A percentile compares a stretch with the other conserved stretches of the same genome.
Evolutionary conservation across 2,888 invertebrate species (phyloP).

Genomic region (Taphrorychus bicolor): DNA sequence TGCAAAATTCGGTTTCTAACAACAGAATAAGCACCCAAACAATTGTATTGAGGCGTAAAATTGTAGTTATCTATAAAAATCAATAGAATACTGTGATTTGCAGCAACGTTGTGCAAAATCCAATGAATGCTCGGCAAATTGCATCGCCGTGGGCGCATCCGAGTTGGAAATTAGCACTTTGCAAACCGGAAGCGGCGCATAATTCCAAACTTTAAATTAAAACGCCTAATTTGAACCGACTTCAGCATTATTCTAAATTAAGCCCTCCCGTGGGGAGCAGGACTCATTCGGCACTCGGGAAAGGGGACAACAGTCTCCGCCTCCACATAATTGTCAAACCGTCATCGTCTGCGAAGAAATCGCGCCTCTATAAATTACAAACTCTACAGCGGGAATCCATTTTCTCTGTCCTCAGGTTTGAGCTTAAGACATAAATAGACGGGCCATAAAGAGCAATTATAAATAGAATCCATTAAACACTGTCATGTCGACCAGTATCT

Average conservation of each 20-base stretch:
- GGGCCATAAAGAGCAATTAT: conserved; percentile 33
- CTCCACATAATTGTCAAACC: not conserved
- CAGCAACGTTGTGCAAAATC: not conserved
- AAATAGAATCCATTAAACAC: conserved; percentile 38
- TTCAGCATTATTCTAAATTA: not conserved
- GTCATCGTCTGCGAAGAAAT: not conserved
- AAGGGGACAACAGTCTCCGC: not conserved
- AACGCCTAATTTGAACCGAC: conserved; percentile 16
- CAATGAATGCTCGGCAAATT: conserved; percentile 1
- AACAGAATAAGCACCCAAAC: no score
- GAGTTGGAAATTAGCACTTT: conserved; percentile 16
- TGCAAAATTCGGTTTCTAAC: no score
- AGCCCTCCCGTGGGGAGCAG: not conserved
- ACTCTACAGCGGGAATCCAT: conserved; percentile 8
- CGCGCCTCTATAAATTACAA: not conserved
- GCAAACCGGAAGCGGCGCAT: not conserved
- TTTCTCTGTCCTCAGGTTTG: conserved; percentile 7
- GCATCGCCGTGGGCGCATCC: conserved; percentile 10
- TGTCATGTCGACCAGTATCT: conserved; percentile 29
- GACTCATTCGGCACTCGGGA: not conserved
- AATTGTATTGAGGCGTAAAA: no score
- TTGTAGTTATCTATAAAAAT: no score
- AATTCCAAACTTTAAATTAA: conserved; percentile 10
- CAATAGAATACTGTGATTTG: no score
- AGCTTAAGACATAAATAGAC: conserved; percentile 25